A percentile compares a stretch with the other conserved stretches of the same genome.
phyloP scores from a whole-genome alignment of 2,888 invertebrate species.

The Sipha maydis region DNA sequence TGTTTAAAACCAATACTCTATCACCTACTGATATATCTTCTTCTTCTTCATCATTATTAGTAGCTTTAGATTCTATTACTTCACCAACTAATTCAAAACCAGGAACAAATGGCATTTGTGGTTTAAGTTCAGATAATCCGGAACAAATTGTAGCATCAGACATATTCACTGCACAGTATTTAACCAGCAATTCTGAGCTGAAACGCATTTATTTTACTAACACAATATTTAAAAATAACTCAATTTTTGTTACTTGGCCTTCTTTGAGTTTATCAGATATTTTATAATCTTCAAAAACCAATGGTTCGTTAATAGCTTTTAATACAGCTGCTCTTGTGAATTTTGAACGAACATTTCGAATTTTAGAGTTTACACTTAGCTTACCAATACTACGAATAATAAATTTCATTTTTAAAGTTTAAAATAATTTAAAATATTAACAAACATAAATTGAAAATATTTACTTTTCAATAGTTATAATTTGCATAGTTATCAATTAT shows the following conservation, averaged over 20 bases:
- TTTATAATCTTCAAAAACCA: conserved; percentile 70
- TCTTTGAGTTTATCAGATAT: conserved; percentile 68
- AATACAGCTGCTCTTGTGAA: conserved; percentile 70
- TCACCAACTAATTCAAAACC: conserved; percentile 76
- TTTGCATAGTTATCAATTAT: background rate
- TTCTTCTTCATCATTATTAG: conserved; percentile 66
- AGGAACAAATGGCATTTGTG: conserved; percentile 72
- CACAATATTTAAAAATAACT: conserved; percentile 5
- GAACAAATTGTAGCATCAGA: conserved; percentile 72
- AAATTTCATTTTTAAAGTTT: conserved; percentile 26
- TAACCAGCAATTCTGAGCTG: conserved; percentile 75
- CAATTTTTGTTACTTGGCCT: conserved; percentile 68
- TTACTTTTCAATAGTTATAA: no score
- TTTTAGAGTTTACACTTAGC: background rate
- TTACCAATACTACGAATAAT: conserved; percentile 5
- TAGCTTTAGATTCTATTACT: conserved; percentile 69
- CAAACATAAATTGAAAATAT: no score
- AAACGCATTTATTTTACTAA: conserved; percentile 54
- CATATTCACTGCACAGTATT: conserved; percentile 75
- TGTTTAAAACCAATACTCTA: conserved; percentile 73
- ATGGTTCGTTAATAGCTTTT: conserved; percentile 69
- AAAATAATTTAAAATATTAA: background rate
- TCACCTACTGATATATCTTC: conserved; percentile 70
- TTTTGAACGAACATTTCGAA: conserved; percentile 45
- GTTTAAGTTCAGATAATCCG: conserved; percentile 69